These are phyloP conservation scores for Drosophila navojoa DNA, from an alignment of 1,140 invertebrate species.

Conservation along the genomic window DNA sequence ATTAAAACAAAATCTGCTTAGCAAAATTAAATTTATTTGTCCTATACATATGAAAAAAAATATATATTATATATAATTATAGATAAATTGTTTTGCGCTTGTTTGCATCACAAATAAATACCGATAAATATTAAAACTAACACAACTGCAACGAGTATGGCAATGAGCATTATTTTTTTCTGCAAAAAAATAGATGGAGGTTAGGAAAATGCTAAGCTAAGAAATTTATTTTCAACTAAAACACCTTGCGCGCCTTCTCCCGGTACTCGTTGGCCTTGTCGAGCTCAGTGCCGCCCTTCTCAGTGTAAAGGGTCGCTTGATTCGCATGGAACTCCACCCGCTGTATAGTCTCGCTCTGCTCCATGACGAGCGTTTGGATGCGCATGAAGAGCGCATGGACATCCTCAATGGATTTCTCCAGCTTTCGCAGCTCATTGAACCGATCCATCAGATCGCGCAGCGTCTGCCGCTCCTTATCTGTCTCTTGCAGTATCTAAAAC, in stretches of 20 bases:
- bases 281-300: conserved; percentile 74
- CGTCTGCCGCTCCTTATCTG: conserved; percentile 76
- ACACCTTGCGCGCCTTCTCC: conserved; percentile 76
- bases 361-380: conserved; percentile 80
- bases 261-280: conserved; percentile 73
- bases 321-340: conserved; percentile 82
- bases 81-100: conserved; percentile 12
- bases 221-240: too few relatives aligned
- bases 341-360: conserved; percentile 81
- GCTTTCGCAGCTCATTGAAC: conserved; percentile 76
- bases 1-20: conserved; percentile 1
- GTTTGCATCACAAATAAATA: conserved; percentile 73
- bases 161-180: conserved; percentile 80
- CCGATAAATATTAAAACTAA: conserved; percentile 76
- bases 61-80: conserved; percentile 15
- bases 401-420: conserved; percentile 83
- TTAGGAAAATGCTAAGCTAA: background rate
- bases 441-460: conserved; percentile 78
- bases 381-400: conserved; percentile 80
- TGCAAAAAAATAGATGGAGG: conserved; percentile 50
- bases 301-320: conserved; percentile 71
- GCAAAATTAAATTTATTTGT: conserved; percentile 46
- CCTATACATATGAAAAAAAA: conserved; percentile 34
- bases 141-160: conserved; percentile 63
- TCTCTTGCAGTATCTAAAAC: conserved; percentile 77